Conservation (phyloP, 92 coral and sea anemone genomes). For the Heliopora coerulea region DNA sequence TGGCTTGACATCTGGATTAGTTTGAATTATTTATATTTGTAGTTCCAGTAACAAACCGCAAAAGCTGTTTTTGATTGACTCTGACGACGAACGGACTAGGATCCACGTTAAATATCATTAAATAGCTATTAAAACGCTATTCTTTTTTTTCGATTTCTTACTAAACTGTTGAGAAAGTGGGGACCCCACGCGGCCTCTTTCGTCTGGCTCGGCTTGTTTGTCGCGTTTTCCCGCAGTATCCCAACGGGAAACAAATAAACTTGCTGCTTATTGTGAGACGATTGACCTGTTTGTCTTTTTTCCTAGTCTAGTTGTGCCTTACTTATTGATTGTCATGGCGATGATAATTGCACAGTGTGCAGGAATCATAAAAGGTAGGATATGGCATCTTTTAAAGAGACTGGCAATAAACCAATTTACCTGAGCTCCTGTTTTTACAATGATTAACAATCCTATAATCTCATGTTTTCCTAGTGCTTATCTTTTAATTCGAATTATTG, state of each 20-base stretch:
- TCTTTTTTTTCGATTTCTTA: too few species aligned
- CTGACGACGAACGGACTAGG: too few species aligned
- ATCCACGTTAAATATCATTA: too few species aligned
- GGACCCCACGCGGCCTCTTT: conserved; percentile 41
- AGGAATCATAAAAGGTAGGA: conserved; percentile 27
- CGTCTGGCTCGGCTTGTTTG: conserved; percentile 21
- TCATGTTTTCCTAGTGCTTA: not conserved
- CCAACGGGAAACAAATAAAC: conserved; percentile 20
- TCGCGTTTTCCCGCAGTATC: conserved; percentile 26
- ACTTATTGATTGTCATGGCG: conserved; percentile 15
- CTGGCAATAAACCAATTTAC: not conserved
- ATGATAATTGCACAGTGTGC: conserved; percentile 23
- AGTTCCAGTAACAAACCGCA: too few species aligned
- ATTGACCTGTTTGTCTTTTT: conserved; percentile 6
- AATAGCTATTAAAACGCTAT: too few species aligned
- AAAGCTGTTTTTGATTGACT: too few species aligned
- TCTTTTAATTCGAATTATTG: conserved; percentile 36
- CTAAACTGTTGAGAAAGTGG: too few species aligned
- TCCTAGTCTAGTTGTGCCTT: conserved; percentile 1
- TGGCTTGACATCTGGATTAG: too few species aligned
- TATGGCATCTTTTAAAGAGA: not conserved
- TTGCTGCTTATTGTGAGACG: conserved; percentile 8
- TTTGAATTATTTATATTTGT: too few species aligned
- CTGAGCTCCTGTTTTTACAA: not conserved
- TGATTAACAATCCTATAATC: not conserved